These are phyloP conservation scores for Gorsachius goisagi DNA, from an alignment of 2,113 vertebrate genomes.

Conservation along the genomic window DNA sequence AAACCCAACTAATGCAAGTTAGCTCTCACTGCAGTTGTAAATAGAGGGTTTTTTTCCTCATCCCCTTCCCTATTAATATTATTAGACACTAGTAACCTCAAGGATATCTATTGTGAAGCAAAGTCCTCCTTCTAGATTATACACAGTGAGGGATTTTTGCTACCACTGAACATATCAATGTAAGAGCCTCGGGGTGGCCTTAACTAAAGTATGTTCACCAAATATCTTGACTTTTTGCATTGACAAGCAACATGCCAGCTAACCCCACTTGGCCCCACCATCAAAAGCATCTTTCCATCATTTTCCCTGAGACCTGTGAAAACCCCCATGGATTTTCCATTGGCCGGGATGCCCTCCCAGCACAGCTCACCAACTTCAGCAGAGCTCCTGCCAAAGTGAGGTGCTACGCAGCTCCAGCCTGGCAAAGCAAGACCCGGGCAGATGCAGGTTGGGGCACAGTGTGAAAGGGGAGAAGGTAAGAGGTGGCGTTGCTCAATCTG, in stretches of 20 bases:
- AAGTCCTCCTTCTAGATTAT: neutral
- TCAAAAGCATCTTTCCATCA: neutral
- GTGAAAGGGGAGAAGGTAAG: neutral
- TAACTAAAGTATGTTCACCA: neutral
- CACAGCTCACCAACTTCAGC: neutral
- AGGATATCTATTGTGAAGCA: neutral
- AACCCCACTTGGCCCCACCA: neutral
- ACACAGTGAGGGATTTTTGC: neutral
- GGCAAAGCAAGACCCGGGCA: neutral
- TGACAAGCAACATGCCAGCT: neutral
- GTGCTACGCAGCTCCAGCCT: neutral
- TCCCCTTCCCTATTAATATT: neutral
- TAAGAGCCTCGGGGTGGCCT: neutral
- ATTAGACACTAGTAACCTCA: neutral
- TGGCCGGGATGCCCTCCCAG: neutral
- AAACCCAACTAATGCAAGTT: neutral
- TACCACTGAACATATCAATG: neutral
- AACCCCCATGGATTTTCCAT: rapidly evolving
- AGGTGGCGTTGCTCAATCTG: neutral
- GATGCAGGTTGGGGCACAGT: rapidly evolving
- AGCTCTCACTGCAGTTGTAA: neutral
- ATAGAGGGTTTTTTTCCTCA: neutral
- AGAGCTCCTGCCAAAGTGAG: neutral
- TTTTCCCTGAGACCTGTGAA: neutral
- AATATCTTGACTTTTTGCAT: neutral